phyloP scores from a whole-genome alignment of 1,140 invertebrate genomes.

The Tetragnatha versicolor region DNA sequence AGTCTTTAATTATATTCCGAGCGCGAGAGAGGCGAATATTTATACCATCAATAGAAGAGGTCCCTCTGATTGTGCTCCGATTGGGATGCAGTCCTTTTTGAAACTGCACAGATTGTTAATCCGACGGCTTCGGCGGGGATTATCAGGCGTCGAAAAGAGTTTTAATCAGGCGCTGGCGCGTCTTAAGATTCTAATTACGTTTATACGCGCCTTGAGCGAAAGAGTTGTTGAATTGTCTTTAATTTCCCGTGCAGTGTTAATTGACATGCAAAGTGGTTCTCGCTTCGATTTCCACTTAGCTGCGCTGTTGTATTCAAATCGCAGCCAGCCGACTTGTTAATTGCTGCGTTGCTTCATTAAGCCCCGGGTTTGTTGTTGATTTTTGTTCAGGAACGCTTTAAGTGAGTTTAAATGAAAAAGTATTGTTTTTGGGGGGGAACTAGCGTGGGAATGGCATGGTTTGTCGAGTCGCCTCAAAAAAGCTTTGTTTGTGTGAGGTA shows the following conservation, averaged over 20 bases:
- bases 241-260: conserved; percentile 48
- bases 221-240: conserved; percentile 44
- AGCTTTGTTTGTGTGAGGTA: too few relatives aligned
- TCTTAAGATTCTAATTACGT: conserved; percentile 50
- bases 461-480: too few relatives aligned
- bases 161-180: conserved; percentile 48
- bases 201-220: neutral
- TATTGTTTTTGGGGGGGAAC: too few relatives aligned
- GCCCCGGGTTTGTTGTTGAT: conserved; percentile 2
- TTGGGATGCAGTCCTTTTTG: conserved; percentile 47
- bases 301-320: conserved; percentile 21
- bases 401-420: too few relatives aligned
- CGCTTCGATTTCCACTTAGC: conserved; percentile 32
- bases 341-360: conserved; percentile 42
- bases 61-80: conserved; percentile 25
- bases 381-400: conserved; percentile 31
- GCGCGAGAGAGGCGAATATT: too few relatives aligned
- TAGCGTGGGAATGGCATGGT: too few relatives aligned
- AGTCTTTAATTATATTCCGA: too few relatives aligned
- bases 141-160: conserved; percentile 36
- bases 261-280: conserved; percentile 25
- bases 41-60: too few relatives aligned
- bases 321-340: conserved; percentile 19
- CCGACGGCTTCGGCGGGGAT: conserved; percentile 43
- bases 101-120: conserved; percentile 50